A percentile compares a stretch with the other conserved stretches of the same genome.
Conservation (phyloP, 2,113 vertebrate genomes). For the Ariopsis seemanni region DNA sequence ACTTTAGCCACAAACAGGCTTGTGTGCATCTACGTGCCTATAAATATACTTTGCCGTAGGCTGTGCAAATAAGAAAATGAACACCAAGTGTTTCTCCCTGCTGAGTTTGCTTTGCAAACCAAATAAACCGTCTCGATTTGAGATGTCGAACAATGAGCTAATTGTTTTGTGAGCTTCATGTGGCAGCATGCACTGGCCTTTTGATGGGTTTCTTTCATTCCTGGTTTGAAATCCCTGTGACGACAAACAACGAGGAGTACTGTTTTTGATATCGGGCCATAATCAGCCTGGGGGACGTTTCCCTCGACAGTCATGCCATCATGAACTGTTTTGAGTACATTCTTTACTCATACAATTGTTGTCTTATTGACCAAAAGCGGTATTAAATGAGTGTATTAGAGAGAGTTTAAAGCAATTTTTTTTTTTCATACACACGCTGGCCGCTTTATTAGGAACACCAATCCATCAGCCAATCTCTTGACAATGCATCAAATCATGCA, state of each 20-base stretch:
- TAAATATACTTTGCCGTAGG: constrained; percentile 18
- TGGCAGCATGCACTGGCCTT: constrained; percentile 3
- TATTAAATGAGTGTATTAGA: neutral
- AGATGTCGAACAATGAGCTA: constrained; percentile 14
- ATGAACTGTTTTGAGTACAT: neutral
- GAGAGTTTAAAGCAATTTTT: too few species aligned
- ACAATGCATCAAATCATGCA: too few species aligned
- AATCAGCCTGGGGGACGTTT: neutral
- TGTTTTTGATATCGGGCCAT: neutral
- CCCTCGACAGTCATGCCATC: neutral
- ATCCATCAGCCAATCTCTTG: too few species aligned
- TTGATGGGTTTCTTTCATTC: neutral
- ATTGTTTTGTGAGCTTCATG: neutral
- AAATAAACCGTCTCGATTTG: constrained; percentile 10
- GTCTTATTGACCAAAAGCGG: neutral
- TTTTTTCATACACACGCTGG: too few species aligned
- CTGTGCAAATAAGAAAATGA: constrained; percentile 43
- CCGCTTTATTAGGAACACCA: too few species aligned
- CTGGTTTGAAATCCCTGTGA: neutral
- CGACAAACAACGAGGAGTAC: neutral
- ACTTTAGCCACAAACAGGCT: neutral
- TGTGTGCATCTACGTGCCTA: constrained; percentile 2
- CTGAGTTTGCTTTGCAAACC: constrained; percentile 27
- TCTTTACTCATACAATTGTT: neutral
- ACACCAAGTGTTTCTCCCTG: constrained; percentile 22